phyloP scores from a whole-genome alignment of 37 sponge, comb jelly and placozoan species.

The Ephydatia muelleri region DNA sequence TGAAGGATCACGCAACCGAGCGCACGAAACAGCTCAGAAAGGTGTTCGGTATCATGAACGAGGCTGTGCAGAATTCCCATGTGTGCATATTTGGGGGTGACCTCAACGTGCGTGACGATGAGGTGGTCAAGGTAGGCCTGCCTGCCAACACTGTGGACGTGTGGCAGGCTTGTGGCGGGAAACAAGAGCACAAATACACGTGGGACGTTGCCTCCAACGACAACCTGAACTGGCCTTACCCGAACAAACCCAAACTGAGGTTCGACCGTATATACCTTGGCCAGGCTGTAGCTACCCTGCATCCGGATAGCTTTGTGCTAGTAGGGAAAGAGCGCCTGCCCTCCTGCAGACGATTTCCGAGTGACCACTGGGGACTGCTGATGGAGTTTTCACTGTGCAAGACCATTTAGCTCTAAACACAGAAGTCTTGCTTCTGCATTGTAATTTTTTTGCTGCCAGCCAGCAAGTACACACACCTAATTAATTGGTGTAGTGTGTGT shows the following conservation, averaged over 20 bases:
- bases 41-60: conserved; percentile 26
- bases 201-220: conserved; percentile 71
- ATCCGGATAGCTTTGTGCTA: conserved; percentile 47
- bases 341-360: conserved; percentile 61
- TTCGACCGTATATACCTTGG: conserved; percentile 72
- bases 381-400: conserved; percentile 37
- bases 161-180: conserved; percentile 69
- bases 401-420: background rate
- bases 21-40: conserved; percentile 55
- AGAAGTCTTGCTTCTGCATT: background rate
- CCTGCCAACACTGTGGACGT: conserved; percentile 57
- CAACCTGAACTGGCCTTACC: conserved; percentile 45
- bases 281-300: background rate
- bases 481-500: no score
- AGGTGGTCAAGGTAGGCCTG: conserved; percentile 51
- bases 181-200: conserved; percentile 55
- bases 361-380: conserved; percentile 88
- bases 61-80: background rate
- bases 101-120: conserved; percentile 73
- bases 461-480: conserved; percentile 12
- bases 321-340: conserved; percentile 65
- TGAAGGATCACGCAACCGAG: conserved; percentile 37
- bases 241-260: conserved; percentile 38
- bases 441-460: no score
- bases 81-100: conserved; percentile 81